Conservation (phyloP, 2,113 vertebrate species). For the Columba livia region DNA sequence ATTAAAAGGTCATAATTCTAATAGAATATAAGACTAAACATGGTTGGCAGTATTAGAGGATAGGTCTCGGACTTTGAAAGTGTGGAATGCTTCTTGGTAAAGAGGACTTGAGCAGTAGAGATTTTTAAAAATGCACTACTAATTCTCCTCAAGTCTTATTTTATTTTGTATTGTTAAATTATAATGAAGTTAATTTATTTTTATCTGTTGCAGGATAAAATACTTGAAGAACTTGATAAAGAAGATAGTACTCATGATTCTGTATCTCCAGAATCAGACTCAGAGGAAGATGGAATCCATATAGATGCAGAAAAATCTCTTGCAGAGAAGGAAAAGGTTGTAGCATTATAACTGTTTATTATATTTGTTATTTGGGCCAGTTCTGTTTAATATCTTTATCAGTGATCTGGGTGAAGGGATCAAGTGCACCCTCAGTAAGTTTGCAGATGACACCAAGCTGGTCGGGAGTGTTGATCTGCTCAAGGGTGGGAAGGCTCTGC, state of each 20-base stretch:
- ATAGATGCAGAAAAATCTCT: slow-evolving; percentile 83
- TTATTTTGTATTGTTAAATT: neutral
- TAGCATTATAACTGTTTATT: neutral
- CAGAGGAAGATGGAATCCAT: slow-evolving; percentile 82
- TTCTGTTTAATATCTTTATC: neutral
- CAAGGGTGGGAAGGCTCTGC: neutral
- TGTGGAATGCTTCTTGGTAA: neutral
- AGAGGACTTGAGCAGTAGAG: neutral
- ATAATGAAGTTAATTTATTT: neutral
- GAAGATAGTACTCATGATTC: slow-evolving; percentile 86
- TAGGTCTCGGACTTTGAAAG: neutral
- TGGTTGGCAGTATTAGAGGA: neutral
- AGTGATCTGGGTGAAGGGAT: neutral
- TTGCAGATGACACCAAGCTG: neutral
- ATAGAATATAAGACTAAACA: neutral
- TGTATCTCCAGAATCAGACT: slow-evolving; percentile 85
- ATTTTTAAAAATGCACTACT: neutral
- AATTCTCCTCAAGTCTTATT: neutral
- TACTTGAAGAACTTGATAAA: slow-evolving; percentile 88
- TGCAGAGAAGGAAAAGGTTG: slow-evolving; percentile 90
- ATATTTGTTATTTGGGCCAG: neutral
- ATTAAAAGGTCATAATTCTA: neutral
- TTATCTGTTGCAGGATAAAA: slow-evolving; percentile 83
- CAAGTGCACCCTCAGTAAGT: neutral
- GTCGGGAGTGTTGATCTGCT: neutral